Evolutionary conservation across 2,888 invertebrate genomes (phyloP).

Genomic region (Thymelicus sylvestris): DNA sequence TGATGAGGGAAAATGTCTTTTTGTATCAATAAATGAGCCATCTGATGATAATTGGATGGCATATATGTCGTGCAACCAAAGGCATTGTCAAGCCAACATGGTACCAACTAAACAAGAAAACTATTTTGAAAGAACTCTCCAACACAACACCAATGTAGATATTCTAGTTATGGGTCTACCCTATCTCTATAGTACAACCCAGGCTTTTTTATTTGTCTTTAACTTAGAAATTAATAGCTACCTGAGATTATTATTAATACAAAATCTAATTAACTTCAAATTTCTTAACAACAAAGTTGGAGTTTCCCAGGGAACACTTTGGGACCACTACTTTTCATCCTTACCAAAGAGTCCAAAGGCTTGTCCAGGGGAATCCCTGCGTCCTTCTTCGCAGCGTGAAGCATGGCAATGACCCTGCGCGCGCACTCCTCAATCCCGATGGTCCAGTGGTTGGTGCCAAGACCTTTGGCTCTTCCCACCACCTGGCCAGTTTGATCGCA

Average conservation of each 20-base stretch:
- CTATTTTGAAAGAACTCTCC: too few species aligned
- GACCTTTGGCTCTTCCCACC: conserved; percentile 87
- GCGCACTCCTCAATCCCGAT: conserved; percentile 93
- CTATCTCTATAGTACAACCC: too few species aligned
- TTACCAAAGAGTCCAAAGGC: conserved; percentile 89
- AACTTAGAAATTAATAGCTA: too few species aligned
- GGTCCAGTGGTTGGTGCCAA: conserved; percentile 93
- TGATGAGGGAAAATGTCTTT: too few species aligned
- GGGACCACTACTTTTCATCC: conserved; percentile 43
- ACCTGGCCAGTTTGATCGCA: conserved; percentile 89
- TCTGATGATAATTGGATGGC: too few species aligned
- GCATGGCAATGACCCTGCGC: conserved; percentile 89
- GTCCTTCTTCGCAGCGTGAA: conserved; percentile 86
- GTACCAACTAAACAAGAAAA: too few species aligned
- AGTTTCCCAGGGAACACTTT: not conserved
- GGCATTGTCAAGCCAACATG: too few species aligned
- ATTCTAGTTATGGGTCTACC: too few species aligned
- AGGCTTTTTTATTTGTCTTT: too few species aligned
- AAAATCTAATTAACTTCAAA: not conserved
- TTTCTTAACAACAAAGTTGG: not conserved
- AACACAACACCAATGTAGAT: too few species aligned
- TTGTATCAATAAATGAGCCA: too few species aligned
- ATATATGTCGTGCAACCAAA: too few species aligned
- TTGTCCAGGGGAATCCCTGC: conserved; percentile 85
- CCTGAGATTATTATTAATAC: not conserved